Percentiles rank a stretch among this genome's conserved stretches.
phyloP scores from a whole-genome alignment of 1,140 invertebrate genomes.

The Psix sp. region DNA sequence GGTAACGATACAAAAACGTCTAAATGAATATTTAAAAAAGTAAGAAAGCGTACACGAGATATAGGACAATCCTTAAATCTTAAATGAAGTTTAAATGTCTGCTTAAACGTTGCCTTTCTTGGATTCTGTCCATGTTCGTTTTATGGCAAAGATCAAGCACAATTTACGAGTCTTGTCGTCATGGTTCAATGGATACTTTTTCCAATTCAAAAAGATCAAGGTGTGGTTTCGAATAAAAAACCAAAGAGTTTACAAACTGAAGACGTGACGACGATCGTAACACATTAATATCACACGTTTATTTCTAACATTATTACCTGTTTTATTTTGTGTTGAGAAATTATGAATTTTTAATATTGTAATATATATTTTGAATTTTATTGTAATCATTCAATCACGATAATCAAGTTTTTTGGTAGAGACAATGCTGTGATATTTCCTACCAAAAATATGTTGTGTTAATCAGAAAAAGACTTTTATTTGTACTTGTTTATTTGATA shows the following conservation, averaged over 20 bases:
- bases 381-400: no score
- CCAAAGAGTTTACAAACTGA: no score
- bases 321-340: no score
- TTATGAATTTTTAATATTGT: no score
- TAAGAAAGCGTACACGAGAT: slow-evolving; percentile 7
- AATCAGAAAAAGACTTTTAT: no score
- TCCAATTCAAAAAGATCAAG: slow-evolving; percentile 36
- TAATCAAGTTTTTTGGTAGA: no score
- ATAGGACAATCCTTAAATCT: slow-evolving; percentile 25
- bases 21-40: slow-evolving; percentile 44
- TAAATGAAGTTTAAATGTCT: slow-evolving; percentile 30
- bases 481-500: no score
- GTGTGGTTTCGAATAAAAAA: slow-evolving; percentile 16
- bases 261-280: slow-evolving; percentile 30
- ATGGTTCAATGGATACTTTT: slow-evolving; percentile 32
- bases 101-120: slow-evolving; percentile 41
- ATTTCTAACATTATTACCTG: no score
- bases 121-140: slow-evolving; percentile 27
- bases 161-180: slow-evolving; percentile 33
- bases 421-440: no score
- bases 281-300: slow-evolving; percentile 11
- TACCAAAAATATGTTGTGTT: no score
- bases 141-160: slow-evolving; percentile 39
- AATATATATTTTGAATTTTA: no score
- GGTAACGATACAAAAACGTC: slow-evolving; percentile 38